Evolutionary conservation across 2,797 vertebrate species (phyloP).

Genomic region (Schizothorax lantsangensis): DNA sequence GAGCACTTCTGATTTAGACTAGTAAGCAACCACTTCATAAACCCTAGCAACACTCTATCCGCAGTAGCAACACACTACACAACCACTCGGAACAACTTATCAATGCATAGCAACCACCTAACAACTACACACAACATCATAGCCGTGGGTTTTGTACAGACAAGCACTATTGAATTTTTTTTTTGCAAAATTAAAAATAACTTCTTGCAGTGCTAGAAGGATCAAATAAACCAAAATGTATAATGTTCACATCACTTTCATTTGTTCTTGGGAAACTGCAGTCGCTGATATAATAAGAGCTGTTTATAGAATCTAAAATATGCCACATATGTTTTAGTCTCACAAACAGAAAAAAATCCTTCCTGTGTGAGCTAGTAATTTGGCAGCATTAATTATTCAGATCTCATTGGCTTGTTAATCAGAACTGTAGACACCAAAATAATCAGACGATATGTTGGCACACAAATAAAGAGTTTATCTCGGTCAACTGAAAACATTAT

Average conservation of each 20-base stretch:
- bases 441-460: constrained; percentile 62
- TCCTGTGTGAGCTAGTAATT: constrained; percentile 42
- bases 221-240: background rate
- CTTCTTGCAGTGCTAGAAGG: background rate
- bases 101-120: background rate
- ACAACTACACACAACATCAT: constrained; percentile 11
- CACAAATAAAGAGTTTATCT: constrained; percentile 76
- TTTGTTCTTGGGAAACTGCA: background rate
- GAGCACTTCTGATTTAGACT: background rate
- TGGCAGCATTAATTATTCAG: constrained; percentile 59
- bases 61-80: background rate
- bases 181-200: background rate
- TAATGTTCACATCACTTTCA: background rate
- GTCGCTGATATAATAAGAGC: background rate
- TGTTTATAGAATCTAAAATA: constrained; percentile 31
- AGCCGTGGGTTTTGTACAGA: background rate
- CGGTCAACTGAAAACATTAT: constrained; percentile 77
- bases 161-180: too few species aligned
- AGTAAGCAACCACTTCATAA: background rate
- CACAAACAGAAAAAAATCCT: constrained; percentile 47
- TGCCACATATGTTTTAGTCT: constrained; percentile 1
- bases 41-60: background rate
- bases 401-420: constrained; percentile 59
- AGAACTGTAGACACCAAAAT: constrained; percentile 51
- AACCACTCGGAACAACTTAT: background rate